Conservation (phyloP, 2,888 invertebrate species). For the Acanthacorydalis orientalis region DNA sequence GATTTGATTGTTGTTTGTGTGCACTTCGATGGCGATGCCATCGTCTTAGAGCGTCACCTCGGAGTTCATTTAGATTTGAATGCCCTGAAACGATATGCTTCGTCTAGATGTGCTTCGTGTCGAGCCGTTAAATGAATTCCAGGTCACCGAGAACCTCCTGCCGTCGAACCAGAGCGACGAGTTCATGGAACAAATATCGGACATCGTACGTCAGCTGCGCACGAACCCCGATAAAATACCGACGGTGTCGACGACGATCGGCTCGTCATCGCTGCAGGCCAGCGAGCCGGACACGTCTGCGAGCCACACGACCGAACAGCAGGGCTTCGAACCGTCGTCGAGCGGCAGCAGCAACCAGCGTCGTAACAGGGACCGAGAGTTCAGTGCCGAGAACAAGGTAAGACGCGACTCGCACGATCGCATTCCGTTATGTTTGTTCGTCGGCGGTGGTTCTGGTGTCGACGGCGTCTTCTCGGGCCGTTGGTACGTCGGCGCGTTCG, state of each 20-base stretch:
- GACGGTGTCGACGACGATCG: conserved; percentile 23
- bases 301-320: not conserved
- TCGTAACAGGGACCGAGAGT: not conserved
- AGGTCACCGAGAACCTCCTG: conserved; percentile 64
- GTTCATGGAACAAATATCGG: conserved; percentile 70
- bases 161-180: conserved; percentile 60
- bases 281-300: not conserved
- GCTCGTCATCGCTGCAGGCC: conserved; percentile 9
- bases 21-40: too few species aligned
- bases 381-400: conserved; percentile 1
- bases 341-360: not conserved
- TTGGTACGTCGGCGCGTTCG: too few species aligned
- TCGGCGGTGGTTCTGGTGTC: too few species aligned
- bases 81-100: too few species aligned
- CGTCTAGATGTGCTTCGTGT: too few species aligned
- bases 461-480: too few species aligned
- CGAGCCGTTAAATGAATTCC: too few species aligned
- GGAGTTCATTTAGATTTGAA: too few species aligned
- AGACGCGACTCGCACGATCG: too few species aligned
- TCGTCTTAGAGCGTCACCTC: too few species aligned
- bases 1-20: too few species aligned
- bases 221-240: conserved; percentile 60
- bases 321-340: not conserved
- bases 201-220: conserved; percentile 69
- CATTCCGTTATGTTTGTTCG: too few species aligned